These are phyloP conservation scores for Nebria ingens DNA, from an alignment of 1,140 invertebrate genomes.

Conservation along the genomic window DNA sequence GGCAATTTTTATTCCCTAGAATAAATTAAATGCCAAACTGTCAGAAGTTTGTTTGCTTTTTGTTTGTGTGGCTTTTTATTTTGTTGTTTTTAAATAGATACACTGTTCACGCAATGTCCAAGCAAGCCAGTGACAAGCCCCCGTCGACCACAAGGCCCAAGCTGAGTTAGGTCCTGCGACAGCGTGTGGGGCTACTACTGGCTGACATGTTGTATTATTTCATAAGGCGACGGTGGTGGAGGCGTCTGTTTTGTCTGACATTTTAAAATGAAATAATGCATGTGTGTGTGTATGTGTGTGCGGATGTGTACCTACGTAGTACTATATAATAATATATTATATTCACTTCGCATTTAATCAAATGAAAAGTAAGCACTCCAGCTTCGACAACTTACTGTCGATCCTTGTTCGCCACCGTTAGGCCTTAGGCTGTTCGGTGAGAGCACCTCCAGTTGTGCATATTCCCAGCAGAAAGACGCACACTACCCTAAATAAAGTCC, in stretches of 20 bases:
- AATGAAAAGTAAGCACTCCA: too few relatives aligned
- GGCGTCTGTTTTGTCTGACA: neutral
- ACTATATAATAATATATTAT: too few relatives aligned
- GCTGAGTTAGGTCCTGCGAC: neutral
- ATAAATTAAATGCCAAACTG: slow-evolving; percentile 8
- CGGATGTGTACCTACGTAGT: neutral
- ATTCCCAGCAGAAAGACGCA: too few relatives aligned
- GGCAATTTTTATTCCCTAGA: slow-evolving; percentile 5
- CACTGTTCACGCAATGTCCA: neutral
- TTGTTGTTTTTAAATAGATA: slow-evolving; percentile 6
- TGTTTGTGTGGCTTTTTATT: too few relatives aligned
- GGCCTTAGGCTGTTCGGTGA: too few relatives aligned
- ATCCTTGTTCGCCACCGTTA: too few relatives aligned
- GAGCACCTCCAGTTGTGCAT: too few relatives aligned
- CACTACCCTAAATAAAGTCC: too few relatives aligned
- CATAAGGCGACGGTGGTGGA: neutral
- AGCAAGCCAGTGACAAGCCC: neutral
- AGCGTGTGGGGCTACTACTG: neutral
- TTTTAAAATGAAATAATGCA: too few relatives aligned
- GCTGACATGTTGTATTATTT: slow-evolving; percentile 3
- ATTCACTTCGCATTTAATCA: too few relatives aligned
- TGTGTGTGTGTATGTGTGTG: too few relatives aligned
- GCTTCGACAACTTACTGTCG: too few relatives aligned
- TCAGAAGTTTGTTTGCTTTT: slow-evolving; percentile 9
- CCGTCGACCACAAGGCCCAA: neutral